phyloP scores from a whole-genome alignment of 1,140 invertebrate genomes.

The Amphibalanus amphitrite region DNA sequence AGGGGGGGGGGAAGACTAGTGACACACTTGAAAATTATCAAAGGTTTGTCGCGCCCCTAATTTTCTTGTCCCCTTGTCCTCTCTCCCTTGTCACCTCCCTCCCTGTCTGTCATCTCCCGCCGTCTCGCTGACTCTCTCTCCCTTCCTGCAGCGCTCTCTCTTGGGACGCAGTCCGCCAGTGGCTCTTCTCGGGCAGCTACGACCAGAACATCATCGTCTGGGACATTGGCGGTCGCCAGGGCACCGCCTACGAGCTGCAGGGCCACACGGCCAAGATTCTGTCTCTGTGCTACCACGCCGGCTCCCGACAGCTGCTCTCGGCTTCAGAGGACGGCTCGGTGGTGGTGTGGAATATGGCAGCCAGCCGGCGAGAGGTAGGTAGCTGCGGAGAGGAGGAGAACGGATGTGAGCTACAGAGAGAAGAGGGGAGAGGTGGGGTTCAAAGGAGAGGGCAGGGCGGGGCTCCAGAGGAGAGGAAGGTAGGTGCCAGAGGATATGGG shows the following conservation, averaged over 20 bases:
- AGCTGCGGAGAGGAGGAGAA: background rate
- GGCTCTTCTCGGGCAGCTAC: slow-evolving; percentile 87
- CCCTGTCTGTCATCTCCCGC: too few relatives aligned
- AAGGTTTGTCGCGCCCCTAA: too few relatives aligned
- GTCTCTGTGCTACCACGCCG: slow-evolving; percentile 49
- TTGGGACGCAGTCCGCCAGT: slow-evolving; percentile 72
- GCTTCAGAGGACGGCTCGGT: slow-evolving; percentile 83
- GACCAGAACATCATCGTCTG: slow-evolving; percentile 91
- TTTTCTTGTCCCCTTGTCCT: too few relatives aligned
- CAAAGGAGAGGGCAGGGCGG: too few relatives aligned
- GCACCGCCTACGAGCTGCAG: slow-evolving; percentile 92
- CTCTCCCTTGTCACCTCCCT: too few relatives aligned
- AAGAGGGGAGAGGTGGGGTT: too few relatives aligned
- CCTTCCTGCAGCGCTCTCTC: slow-evolving; percentile 33
- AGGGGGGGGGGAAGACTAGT: too few relatives aligned
- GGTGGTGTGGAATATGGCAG: slow-evolving; percentile 89
- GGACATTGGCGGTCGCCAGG: slow-evolving; percentile 94
- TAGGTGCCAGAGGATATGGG: too few relatives aligned
- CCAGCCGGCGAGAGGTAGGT: slow-evolving; percentile 54
- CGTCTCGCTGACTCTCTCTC: too few relatives aligned
- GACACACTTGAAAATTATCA: too few relatives aligned
- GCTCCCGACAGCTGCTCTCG: slow-evolving; percentile 68
- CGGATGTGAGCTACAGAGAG: too few relatives aligned
- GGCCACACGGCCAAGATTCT: slow-evolving; percentile 52
- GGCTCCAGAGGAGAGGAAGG: too few relatives aligned